Conservation (phyloP, 1,140 invertebrate genomes). For the Drosophila watanabei region DNA sequence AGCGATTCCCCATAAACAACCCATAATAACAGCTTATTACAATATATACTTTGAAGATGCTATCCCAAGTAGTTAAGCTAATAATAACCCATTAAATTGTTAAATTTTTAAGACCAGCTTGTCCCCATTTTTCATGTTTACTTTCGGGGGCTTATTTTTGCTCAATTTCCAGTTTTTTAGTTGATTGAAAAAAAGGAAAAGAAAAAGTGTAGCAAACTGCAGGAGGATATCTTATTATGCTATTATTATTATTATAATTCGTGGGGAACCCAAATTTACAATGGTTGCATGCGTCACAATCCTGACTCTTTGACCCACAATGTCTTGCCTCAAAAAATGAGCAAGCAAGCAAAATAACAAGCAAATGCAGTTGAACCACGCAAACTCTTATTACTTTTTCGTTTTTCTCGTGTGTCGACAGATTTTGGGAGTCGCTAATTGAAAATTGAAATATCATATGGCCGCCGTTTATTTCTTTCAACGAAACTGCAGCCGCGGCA, state of each 20-base stretch:
- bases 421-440: slow-evolving; percentile 67
- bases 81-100: slow-evolving; percentile 41
- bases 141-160: slow-evolving; percentile 16
- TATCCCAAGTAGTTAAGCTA: slow-evolving; percentile 11
- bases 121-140: slow-evolving; percentile 44
- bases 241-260: slow-evolving; percentile 17
- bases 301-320: slow-evolving; percentile 74
- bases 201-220: slow-evolving; percentile 56
- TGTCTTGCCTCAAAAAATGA: slow-evolving; percentile 52
- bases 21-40: slow-evolving; percentile 28
- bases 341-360: slow-evolving; percentile 30
- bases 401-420: slow-evolving; percentile 33
- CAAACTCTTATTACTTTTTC: slow-evolving; percentile 30
- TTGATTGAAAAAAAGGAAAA: slow-evolving; percentile 32
- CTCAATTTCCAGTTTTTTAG: slow-evolving; percentile 21
- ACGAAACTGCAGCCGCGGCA: slow-evolving; percentile 50
- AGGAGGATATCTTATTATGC: slow-evolving; percentile 26
- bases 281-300: slow-evolving; percentile 67
- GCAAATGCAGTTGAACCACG: slow-evolving; percentile 58
- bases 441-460: slow-evolving; percentile 81
- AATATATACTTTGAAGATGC: slow-evolving; percentile 24
- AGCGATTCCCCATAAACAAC: slow-evolving; percentile 16
- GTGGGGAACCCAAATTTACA: slow-evolving; percentile 10
- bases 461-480: slow-evolving; percentile 45
- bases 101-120: slow-evolving; percentile 26